Evolutionary conservation across 2,113 vertebrate species (phyloP), one percentile per base, ranked within the genome.

Genomic region (Otolemur garnettii): DNA sequence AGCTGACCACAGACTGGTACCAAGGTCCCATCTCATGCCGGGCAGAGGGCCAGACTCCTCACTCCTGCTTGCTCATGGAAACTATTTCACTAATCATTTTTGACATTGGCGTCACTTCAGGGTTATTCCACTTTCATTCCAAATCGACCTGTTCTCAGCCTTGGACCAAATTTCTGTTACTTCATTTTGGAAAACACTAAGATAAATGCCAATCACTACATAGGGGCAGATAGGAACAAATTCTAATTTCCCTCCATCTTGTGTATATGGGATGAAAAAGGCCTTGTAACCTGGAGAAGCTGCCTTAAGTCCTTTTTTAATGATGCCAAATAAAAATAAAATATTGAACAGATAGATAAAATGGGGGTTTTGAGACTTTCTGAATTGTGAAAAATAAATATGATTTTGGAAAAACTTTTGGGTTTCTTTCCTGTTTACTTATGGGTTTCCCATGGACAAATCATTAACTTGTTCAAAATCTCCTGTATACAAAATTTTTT

Each of bases 351-450:
- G 24, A 71, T 57, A 64, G 19, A 83, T 62, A 59, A 96, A 74
- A 60, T 18, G 42, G 19, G 59, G 24, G 35, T 14, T 69, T 53
- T 59, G 71, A 82, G 68, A 53, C 55, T 71, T 86, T 64, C n/a
- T 85, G 80, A 90, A 92, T 28, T 60, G 35, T 53, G 50, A 66
- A 94, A 87, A 92, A 84, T 4, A 71, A 53, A 81, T 4, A 22
- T 75, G 33, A 82, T 87, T 68, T 93, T 9, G 35, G 55, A 62
- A 85, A 59, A 86, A 91, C 60, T 1, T 1, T 69, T 30, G 38
- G 62, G 7, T 53, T 84, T 92, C 33, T 95, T 19, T 71, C 57
- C n/a, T n/a, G 12, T 38, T 78, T 57, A 38, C 12, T 72, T 75
- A 7, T 53, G 64, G 42, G 22, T 69, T 71, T 96, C 53, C 80